phyloP scores from a whole-genome alignment of 2,888 invertebrate genomes.

The Philereme transversata region DNA sequence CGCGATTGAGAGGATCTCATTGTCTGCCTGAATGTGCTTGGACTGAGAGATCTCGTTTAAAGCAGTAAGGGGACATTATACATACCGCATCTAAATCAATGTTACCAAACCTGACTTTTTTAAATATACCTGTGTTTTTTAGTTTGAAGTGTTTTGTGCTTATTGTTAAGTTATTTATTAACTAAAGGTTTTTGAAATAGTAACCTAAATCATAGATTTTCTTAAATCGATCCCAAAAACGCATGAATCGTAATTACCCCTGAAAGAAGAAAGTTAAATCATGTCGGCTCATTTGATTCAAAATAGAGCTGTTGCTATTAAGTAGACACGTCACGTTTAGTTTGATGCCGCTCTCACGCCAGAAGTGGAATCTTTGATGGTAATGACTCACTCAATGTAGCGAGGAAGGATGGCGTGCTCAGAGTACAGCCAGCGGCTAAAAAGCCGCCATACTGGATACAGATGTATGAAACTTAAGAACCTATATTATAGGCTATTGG shows the following conservation, averaged over 20 bases:
- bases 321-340: conserved; percentile 57
- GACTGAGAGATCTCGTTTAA: no score
- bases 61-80: no score
- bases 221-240: no score
- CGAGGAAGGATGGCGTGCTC: conserved; percentile 32
- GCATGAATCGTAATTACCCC: conserved; percentile 12
- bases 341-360: conserved; percentile 59
- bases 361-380: conserved; percentile 35
- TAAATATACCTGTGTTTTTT: no score
- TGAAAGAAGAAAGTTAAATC: conserved; percentile 60
- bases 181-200: no score
- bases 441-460: conserved; percentile 1
- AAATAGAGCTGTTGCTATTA: conserved; percentile 54
- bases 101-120: no score
- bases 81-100: neutral
- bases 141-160: no score
- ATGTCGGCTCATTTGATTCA: conserved; percentile 52
- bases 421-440: conserved; percentile 19
- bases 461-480: no score
- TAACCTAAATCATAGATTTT: no score
- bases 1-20: conserved; percentile 34
- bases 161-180: no score
- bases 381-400: conserved; percentile 35
- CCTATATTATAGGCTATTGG: no score
- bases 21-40: conserved; percentile 9